Evolutionary conservation across 2,888 invertebrate species (phyloP).

Genomic region (Apamea crenata): DNA sequence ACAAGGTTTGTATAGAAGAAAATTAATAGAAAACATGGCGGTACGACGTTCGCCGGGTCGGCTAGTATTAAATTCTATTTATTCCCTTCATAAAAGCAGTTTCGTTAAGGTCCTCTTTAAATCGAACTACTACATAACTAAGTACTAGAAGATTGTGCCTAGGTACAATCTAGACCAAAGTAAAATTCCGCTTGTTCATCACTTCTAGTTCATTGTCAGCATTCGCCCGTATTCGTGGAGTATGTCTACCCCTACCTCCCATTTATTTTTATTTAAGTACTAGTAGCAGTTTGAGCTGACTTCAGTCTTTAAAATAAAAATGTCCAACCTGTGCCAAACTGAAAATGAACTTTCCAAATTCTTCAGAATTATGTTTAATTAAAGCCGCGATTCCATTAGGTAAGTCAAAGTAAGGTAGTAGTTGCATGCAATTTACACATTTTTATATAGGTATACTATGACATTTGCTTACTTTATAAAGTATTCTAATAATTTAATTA

Average conservation of each 20-base stretch:
- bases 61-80: not conserved
- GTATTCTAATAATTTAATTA: too few relatives aligned
- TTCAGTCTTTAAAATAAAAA: not conserved
- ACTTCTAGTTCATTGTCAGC: slow-evolving; percentile 31
- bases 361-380: too few relatives aligned
- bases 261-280: not conserved
- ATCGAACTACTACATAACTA: not conserved
- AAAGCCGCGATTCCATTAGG: too few relatives aligned
- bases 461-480: too few relatives aligned
- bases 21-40: too few relatives aligned
- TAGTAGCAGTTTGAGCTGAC: not conserved
- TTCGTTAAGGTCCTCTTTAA: not conserved
- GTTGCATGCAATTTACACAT: too few relatives aligned
- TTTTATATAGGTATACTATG: too few relatives aligned
- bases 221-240: slow-evolving; percentile 13
- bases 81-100: not conserved
- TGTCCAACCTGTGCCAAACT: not conserved
- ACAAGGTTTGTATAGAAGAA: too few relatives aligned
- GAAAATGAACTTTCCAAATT: not conserved
- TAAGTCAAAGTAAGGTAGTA: too few relatives aligned
- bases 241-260: not conserved
- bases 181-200: slow-evolving; percentile 23
- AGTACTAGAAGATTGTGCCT: not conserved
- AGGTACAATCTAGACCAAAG: not conserved
- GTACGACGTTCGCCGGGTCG: too few relatives aligned